These are phyloP conservation scores for Smutsia gigantea DNA, from an alignment of 2,797 vertebrate genomes.

Conservation along the genomic window DNA sequence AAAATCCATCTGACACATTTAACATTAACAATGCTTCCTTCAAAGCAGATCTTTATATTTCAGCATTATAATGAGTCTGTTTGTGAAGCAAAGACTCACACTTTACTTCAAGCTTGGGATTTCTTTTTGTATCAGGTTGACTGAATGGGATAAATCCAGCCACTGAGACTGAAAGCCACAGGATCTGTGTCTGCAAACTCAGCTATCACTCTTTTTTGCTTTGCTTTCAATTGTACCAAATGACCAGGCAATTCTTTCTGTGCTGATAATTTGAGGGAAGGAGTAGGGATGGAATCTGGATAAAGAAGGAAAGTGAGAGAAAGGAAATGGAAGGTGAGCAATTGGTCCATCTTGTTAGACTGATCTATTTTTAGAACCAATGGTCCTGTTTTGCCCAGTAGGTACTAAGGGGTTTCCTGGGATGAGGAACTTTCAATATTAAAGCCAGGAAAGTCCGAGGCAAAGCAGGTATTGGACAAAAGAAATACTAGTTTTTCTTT, in stretches of 20 bases:
- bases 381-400: neutral
- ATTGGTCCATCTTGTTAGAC: neutral
- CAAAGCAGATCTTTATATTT: neutral
- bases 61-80: neutral
- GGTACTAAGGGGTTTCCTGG: neutral
- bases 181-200: neutral
- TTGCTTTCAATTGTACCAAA: neutral
- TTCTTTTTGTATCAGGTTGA: neutral
- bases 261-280: neutral
- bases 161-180: neutral
- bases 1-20: neutral
- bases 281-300: neutral
- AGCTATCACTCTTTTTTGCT: neutral
- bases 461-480: too few relatives aligned
- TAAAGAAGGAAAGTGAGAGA: neutral
- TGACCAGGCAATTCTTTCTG: neutral
- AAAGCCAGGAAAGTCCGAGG: neutral
- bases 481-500: neutral
- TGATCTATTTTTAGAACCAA: neutral
- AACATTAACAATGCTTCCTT: neutral
- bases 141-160: neutral
- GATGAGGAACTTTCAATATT: neutral
- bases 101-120: neutral
- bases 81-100: neutral
- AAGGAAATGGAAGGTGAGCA: neutral